Conservation (phyloP, 2,113 vertebrate genomes). For the Gymnocephalus cernua region DNA sequence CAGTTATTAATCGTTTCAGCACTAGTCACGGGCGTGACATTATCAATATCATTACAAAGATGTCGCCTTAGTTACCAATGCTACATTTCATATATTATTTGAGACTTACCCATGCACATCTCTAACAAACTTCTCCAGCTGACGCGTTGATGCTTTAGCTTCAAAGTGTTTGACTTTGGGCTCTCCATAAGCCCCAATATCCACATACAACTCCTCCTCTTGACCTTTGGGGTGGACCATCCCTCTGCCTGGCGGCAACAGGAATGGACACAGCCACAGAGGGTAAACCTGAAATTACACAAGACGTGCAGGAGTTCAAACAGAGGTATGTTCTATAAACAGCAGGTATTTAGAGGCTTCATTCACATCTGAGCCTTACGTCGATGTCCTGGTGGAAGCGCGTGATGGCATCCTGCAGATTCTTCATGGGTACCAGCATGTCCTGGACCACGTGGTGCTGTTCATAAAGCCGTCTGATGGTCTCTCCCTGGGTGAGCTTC, state of each 20-base stretch:
- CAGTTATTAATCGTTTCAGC: no score
- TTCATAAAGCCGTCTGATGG: conserved; percentile 93
- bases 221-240: conserved; percentile 96
- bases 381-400: conserved; percentile 91
- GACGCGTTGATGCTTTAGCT: conserved; percentile 91
- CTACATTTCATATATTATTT: neutral
- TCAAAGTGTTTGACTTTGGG: conserved; percentile 94
- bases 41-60: neutral
- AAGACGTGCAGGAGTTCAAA: neutral
- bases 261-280: conserved; percentile 96
- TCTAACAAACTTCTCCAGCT: conserved; percentile 96
- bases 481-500: conserved; percentile 98
- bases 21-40: neutral
- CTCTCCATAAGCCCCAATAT: conserved; percentile 96
- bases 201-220: conserved; percentile 93
- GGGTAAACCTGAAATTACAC: conserved; percentile 91
- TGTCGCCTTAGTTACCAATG: neutral
- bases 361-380: conserved; percentile 79
- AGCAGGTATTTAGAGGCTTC: accelerated
- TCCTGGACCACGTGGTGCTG: conserved; percentile 98
- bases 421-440: conserved; percentile 96
- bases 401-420: conserved; percentile 87
- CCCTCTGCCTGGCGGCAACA: conserved; percentile 91
- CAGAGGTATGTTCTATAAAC: neutral
- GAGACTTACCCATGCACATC: conserved; percentile 93